phyloP scores from a whole-genome alignment of 2,113 vertebrate species.

The Peromyscus maniculatus region DNA sequence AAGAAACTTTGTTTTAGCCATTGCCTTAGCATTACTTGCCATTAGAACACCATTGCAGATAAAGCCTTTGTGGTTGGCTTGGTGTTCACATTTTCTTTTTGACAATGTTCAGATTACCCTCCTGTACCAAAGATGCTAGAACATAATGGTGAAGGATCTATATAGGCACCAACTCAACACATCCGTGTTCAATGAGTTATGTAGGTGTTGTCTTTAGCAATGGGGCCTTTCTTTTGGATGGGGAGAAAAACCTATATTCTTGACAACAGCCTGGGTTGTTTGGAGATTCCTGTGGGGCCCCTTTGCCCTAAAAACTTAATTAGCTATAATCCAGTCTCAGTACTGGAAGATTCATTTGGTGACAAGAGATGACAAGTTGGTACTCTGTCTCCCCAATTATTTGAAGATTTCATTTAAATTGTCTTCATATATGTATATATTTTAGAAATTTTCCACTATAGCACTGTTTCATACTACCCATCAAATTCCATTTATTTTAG shows the following conservation, averaged over 20 bases:
- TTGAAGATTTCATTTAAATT: background rate
- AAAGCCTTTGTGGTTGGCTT: background rate
- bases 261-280: background rate
- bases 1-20: background rate
- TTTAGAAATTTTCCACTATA: background rate
- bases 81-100: background rate
- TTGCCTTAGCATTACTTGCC: background rate
- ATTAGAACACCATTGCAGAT: background rate
- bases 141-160: background rate
- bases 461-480: background rate
- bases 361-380: background rate
- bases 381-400: background rate
- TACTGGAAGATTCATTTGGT: background rate
- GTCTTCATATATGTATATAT: background rate
- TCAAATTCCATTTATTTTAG: background rate
- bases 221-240: background rate
- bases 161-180: background rate
- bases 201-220: background rate
- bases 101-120: background rate
- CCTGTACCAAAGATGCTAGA: background rate
- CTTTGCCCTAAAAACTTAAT: background rate
- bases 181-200: background rate
- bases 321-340: background rate
- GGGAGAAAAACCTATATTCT: background rate
- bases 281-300: background rate